Percentiles rank a stretch among this genome's conserved stretches.
Evolutionary conservation across 2,113 vertebrate genomes (phyloP).

Genomic region (Microcebus tavaratra): DNA sequence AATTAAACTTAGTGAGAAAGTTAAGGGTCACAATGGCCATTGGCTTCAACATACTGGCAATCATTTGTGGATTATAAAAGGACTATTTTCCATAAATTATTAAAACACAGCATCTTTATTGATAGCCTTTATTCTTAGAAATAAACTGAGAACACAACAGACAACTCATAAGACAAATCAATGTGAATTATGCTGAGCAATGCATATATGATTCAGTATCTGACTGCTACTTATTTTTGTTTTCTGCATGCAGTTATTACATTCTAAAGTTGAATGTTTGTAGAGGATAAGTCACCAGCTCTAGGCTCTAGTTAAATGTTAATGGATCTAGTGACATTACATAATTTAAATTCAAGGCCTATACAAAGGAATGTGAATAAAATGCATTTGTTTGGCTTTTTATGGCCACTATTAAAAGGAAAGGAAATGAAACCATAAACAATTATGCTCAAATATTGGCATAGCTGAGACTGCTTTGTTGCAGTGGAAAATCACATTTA

Average conservation of each 20-base stretch:
- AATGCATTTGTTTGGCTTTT: slow-evolving; percentile 57
- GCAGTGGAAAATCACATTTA: not conserved
- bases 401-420: slow-evolving; percentile 54
- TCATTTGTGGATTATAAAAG: not conserved
- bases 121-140: not conserved
- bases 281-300: not conserved
- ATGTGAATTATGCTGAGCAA: not conserved
- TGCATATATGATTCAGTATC: not conserved
- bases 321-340: not conserved
- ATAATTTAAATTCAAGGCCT: slow-evolving; percentile 38
- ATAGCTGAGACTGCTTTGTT: not conserved
- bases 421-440: slow-evolving; percentile 60
- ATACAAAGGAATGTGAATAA: slow-evolving; percentile 35
- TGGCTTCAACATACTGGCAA: not conserved
- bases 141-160: not conserved
- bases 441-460: not conserved
- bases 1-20: not conserved
- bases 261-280: slow-evolving; percentile 34
- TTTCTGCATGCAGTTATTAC: not conserved
- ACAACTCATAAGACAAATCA: not conserved
- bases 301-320: slow-evolving; percentile 31
- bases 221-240: not conserved
- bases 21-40: not conserved
- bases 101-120: not conserved
- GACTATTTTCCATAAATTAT: not conserved